Conservation (phyloP, 2,888 invertebrate genomes). For the Melanargia galathea region DNA sequence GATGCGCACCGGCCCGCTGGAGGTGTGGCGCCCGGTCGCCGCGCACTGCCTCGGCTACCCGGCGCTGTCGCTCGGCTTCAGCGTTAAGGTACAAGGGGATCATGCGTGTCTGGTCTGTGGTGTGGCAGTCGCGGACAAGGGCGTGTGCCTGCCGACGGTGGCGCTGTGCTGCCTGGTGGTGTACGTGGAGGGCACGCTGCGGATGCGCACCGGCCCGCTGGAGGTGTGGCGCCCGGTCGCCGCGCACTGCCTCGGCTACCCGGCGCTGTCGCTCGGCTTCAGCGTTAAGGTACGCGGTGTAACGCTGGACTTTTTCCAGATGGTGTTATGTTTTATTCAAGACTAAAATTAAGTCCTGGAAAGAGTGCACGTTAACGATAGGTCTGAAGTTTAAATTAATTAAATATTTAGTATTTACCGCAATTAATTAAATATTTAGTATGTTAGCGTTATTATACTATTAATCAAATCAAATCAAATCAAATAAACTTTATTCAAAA, state of each 20-base stretch:
- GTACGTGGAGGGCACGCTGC: conserved; percentile 95
- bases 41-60: conserved; percentile 97
- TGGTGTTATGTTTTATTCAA: no score
- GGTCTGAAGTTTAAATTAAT: no score
- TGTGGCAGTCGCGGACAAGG: conserved; percentile 89
- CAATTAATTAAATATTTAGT: no score
- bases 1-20: conserved; percentile 85
- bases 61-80: conserved; percentile 96
- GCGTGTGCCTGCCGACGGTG: conserved; percentile 96
- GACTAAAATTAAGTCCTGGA: no score
- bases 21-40: conserved; percentile 97
- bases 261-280: conserved; percentile 97
- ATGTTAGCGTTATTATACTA: no score
- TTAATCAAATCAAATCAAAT: no score
- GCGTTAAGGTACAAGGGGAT: conserved; percentile 90
- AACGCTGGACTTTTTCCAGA: not conserved
- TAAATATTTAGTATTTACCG: no score
- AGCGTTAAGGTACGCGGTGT: conserved; percentile 86
- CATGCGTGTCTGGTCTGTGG: conserved; percentile 20
- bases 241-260: conserved; percentile 96
- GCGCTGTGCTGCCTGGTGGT: conserved; percentile 96
- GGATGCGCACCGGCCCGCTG: conserved; percentile 85
- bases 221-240: conserved; percentile 98
- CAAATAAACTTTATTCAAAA: no score
- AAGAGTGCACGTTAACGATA: no score